These are phyloP conservation scores for Hirtodrosophila histrioides DNA, from an alignment of 2,888 invertebrate genomes.

Conservation along the genomic window DNA sequence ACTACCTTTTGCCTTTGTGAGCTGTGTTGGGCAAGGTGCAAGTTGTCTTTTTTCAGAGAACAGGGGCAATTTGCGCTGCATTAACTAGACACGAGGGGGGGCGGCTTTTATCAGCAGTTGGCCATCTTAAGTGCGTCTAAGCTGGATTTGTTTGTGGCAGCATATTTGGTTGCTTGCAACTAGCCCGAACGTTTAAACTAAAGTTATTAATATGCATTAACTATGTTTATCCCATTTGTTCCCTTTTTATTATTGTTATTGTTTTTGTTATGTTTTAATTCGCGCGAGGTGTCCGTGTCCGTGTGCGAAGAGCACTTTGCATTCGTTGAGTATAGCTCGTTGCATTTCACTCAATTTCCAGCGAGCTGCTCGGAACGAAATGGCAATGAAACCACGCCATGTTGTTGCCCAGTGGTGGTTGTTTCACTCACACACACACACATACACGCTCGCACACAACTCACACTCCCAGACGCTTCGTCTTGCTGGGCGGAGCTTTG, in stretches of 20 bases:
- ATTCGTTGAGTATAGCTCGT: conserved; percentile 48
- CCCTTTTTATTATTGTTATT: conserved; percentile 23
- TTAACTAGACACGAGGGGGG: conserved; percentile 44
- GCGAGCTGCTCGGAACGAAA: conserved; percentile 48
- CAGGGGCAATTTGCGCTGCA: conserved; percentile 67
- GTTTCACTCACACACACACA: conserved; percentile 43
- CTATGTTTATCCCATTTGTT: conserved; percentile 5
- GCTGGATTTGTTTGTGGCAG: conserved; percentile 39
- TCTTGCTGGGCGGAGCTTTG: conserved; percentile 62
- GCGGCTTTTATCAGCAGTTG: conserved; percentile 45
- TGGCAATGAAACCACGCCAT: conserved; percentile 80
- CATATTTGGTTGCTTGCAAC: conserved; percentile 24
- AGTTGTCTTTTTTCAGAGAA: conserved; percentile 55
- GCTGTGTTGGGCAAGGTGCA: conserved; percentile 21
- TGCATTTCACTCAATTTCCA: conserved; percentile 59
- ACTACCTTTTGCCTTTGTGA: conserved; percentile 4
- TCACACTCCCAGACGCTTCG: conserved; percentile 21
- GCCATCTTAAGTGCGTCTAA: conserved; percentile 69
- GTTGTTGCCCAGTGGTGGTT: conserved; percentile 62
- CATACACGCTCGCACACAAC: conserved; percentile 5
- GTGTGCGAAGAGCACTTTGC: conserved; percentile 45
- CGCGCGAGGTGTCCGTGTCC: conserved; percentile 37
- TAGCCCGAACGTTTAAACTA: conserved; percentile 39
- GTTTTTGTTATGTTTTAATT: conserved; percentile 8
- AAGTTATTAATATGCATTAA: conserved; percentile 65